Evolutionary conservation across 2,888 invertebrate species (phyloP).

Genomic region (Sthenelais limicola): DNA sequence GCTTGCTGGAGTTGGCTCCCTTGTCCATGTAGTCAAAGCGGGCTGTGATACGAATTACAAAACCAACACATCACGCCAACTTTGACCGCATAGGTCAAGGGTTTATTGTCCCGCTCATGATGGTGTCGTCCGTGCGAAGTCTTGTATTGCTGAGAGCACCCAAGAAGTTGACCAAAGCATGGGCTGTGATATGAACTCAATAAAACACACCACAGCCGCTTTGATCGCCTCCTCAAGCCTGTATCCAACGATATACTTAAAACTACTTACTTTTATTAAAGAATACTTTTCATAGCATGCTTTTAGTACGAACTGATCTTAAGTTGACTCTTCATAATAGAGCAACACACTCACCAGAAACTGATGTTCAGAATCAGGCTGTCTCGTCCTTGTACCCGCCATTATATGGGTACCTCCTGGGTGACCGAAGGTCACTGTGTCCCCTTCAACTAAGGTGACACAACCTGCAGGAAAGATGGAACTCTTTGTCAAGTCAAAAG

Average conservation of each 20-base stretch:
- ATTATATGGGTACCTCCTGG: neutral
- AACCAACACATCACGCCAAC: constrained; percentile 35
- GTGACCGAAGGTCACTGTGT: constrained; percentile 37
- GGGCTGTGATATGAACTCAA: constrained; percentile 32
- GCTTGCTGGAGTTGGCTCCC: neutral
- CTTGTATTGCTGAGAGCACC: neutral
- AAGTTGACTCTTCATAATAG: neutral
- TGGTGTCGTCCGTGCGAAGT: neutral
- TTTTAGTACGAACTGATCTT: neutral
- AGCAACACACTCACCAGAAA: constrained; percentile 27
- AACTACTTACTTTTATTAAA: neutral
- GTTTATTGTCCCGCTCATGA: neutral
- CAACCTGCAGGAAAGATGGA: neutral
- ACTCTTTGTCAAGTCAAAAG: no score
- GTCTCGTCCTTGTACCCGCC: constrained; percentile 16
- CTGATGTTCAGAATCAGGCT: constrained; percentile 36
- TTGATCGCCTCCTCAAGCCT: constrained; percentile 9
- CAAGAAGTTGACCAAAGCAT: constrained; percentile 38
- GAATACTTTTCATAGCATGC: neutral
- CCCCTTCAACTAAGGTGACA: constrained; percentile 17
- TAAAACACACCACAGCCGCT: constrained; percentile 34
- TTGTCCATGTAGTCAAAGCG: constrained; percentile 38
- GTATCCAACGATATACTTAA: neutral
- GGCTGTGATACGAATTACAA: constrained; percentile 39
- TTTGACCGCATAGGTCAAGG: constrained; percentile 14